These are phyloP conservation scores for Phylloscopus trochiloides DNA, from an alignment of 2,113 vertebrate species.

Conservation along the genomic window DNA sequence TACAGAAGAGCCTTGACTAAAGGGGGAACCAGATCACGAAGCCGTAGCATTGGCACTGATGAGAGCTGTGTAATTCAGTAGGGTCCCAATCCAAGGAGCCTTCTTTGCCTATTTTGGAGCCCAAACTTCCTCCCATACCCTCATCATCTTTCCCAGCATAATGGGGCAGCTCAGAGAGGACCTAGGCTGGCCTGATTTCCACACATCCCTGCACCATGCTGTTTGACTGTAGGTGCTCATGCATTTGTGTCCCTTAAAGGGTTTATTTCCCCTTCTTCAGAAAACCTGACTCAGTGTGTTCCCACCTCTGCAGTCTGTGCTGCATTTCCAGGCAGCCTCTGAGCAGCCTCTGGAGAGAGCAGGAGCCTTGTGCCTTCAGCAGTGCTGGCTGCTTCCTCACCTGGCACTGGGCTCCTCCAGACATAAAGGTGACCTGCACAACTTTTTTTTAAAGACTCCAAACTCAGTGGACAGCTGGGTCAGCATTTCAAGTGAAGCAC, in stretches of 20 bases:
- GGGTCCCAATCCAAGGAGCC: background rate
- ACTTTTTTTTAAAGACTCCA: background rate
- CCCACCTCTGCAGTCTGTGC: background rate
- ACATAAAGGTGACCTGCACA: background rate
- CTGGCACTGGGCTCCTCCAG: background rate
- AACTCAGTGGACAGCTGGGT: background rate
- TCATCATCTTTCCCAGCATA: background rate
- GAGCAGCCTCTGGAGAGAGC: background rate
- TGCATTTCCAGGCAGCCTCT: background rate
- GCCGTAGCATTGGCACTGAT: background rate
- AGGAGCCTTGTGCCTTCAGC: background rate
- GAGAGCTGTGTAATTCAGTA: background rate
- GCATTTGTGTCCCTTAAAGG: background rate
- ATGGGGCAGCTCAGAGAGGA: background rate
- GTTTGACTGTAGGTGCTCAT: background rate
- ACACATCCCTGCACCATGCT: background rate
- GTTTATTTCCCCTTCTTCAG: background rate
- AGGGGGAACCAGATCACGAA: background rate
- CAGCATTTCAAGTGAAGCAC: background rate
- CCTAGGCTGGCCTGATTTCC: background rate
- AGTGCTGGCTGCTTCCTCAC: background rate
- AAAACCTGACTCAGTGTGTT: rapidly evolving
- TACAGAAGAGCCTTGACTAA: background rate
- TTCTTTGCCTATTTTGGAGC: background rate
- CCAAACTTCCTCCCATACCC: background rate